These are phyloP conservation scores for Pampus argenteus DNA, from an alignment of 2,797 vertebrate species.

Conservation along the genomic window DNA sequence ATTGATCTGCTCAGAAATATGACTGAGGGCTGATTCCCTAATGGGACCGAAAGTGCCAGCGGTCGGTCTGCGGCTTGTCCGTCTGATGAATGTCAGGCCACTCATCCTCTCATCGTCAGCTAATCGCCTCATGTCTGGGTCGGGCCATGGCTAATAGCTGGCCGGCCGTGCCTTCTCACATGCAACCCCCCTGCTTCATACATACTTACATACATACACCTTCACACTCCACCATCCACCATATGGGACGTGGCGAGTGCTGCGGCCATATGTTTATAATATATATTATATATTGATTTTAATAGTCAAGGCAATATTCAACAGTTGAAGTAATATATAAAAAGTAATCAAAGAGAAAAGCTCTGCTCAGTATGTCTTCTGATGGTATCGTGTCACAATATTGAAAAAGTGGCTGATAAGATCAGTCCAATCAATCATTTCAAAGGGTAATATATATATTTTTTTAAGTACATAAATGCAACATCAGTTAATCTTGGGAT, in stretches of 20 bases:
- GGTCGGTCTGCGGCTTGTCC: slow-evolving; percentile 44
- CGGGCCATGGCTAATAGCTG: slow-evolving; percentile 55
- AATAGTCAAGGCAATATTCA: slow-evolving; percentile 50
- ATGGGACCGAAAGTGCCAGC: slow-evolving; percentile 71
- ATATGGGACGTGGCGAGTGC: slow-evolving; percentile 35
- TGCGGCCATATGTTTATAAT: slow-evolving; percentile 56
- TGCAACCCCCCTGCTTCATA: slow-evolving; percentile 22
- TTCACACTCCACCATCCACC: slow-evolving; percentile 28
- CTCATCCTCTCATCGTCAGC: slow-evolving; percentile 66
- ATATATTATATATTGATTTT: slow-evolving; percentile 35
- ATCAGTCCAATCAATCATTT: slow-evolving; percentile 69
- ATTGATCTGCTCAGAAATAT: slow-evolving; percentile 80
- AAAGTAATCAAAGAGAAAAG: slow-evolving; percentile 37
- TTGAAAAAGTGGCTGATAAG: slow-evolving; percentile 65
- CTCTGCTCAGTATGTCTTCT: slow-evolving; percentile 13
- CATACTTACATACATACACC: slow-evolving; percentile 18
- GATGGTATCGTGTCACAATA: slow-evolving; percentile 66
- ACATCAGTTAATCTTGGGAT: slow-evolving; percentile 40
- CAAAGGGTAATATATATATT: slow-evolving; percentile 57
- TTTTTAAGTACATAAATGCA: slow-evolving; percentile 34
- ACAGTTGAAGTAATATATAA: slow-evolving; percentile 37
- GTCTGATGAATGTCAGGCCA: slow-evolving; percentile 67
- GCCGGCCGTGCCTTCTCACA: slow-evolving; percentile 11
- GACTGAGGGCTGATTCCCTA: slow-evolving; percentile 71
- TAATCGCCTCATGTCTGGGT: slow-evolving; percentile 59